These are phyloP conservation scores for Ochlodes sylvanus DNA, from an alignment of 2,888 invertebrate species.

Conservation along the genomic window DNA sequence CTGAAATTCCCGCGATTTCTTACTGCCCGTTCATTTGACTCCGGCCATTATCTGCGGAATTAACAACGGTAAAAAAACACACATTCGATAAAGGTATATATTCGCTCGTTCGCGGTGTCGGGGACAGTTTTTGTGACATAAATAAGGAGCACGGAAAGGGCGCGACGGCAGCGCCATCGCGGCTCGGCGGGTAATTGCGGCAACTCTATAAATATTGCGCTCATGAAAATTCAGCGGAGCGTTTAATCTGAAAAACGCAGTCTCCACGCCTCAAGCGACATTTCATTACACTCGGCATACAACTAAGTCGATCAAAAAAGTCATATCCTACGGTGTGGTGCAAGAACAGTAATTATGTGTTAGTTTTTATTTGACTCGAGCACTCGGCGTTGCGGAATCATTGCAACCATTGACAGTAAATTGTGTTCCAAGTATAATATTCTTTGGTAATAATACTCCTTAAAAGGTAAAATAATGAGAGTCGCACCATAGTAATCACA, in stretches of 20 bases:
- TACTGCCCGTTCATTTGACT: constrained; percentile 81
- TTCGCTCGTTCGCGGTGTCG: constrained; percentile 57
- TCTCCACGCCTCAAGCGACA: constrained; percentile 57
- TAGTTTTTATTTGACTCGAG: constrained; percentile 8
- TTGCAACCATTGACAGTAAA: neutral
- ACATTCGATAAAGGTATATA: constrained; percentile 77
- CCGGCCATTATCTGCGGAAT: constrained; percentile 82
- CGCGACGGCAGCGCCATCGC: constrained; percentile 57
- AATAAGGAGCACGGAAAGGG: constrained; percentile 63
- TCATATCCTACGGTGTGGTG: neutral
- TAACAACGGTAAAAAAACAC: constrained; percentile 78
- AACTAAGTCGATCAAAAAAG: constrained; percentile 48
- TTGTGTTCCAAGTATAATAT: neutral
- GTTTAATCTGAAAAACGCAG: constrained; percentile 40
- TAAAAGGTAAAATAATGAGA: no score
- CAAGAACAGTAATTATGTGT: constrained; percentile 25
- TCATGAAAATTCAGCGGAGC: constrained; percentile 77
- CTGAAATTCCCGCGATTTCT: constrained; percentile 82
- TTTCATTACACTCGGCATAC: constrained; percentile 55
- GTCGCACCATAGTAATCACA: no score
- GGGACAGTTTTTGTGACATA: constrained; percentile 72
- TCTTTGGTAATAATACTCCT: no score
- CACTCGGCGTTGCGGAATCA: neutral
- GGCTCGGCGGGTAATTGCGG: constrained; percentile 54
- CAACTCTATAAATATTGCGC: constrained; percentile 73